A percentile compares a stretch with the other conserved stretches of the same genome.
phyloP scores from a whole-genome alignment of 1,140 invertebrate genomes.

The Leptopilina boulardi region DNA sequence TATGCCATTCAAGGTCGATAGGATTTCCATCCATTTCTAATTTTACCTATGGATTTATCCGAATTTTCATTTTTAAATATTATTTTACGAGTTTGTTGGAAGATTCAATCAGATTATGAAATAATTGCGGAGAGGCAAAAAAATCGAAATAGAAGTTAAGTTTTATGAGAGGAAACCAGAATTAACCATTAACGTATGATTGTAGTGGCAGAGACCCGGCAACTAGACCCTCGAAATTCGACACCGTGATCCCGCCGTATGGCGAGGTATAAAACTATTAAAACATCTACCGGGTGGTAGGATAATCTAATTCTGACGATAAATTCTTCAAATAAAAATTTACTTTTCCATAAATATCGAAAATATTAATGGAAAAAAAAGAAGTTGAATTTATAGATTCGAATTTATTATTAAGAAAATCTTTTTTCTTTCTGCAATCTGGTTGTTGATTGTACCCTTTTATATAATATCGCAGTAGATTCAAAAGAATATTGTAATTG shows the following conservation, averaged over 20 bases:
- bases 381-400: no score
- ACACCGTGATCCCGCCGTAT: conserved; percentile 62
- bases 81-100: no score
- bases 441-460: neutral
- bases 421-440: no score
- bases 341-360: no score
- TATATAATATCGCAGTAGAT: neutral
- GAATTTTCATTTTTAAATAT: no score
- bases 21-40: neutral
- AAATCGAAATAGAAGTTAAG: neutral
- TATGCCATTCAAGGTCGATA: conserved; percentile 27
- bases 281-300: conserved; percentile 42
- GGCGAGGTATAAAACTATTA: conserved; percentile 58
- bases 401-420: no score
- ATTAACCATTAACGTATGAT: conserved; percentile 67
- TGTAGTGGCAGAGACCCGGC: conserved; percentile 52
- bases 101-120: no score
- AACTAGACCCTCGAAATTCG: conserved; percentile 61
- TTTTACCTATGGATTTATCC: no score
- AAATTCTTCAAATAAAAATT: no score
- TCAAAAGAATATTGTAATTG: conserved; percentile 10
- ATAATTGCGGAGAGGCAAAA: no score
- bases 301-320: conserved; percentile 18
- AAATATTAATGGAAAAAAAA: no score
- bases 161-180: conserved; percentile 59